Percentiles rank a stretch among this genome's conserved stretches.
phyloP scores from a whole-genome alignment of 2,888 invertebrate species.

The Ectobius pallidus region DNA sequence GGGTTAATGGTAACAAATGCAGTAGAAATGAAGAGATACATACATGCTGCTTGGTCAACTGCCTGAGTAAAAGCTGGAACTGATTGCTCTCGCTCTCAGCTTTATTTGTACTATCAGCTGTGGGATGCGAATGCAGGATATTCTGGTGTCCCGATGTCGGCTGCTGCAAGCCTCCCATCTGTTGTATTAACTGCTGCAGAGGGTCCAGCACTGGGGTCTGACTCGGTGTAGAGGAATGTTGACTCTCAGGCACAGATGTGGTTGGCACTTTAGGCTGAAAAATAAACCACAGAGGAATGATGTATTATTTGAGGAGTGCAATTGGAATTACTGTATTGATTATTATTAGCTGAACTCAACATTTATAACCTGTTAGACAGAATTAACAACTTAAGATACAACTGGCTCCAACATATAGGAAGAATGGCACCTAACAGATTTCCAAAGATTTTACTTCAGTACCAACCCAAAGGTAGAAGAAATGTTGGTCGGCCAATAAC shows the following conservation, averaged over 20 bases:
- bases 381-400: too few species aligned
- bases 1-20: too few species aligned
- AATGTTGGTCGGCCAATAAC: too few species aligned
- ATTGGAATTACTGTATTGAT: neutral
- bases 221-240: slow-evolving; percentile 49
- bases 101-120: neutral
- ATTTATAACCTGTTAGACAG: too few species aligned
- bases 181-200: slow-evolving; percentile 59
- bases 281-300: neutral
- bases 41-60: slow-evolving; percentile 46
- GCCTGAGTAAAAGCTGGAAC: slow-evolving; percentile 53
- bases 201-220: slow-evolving; percentile 56
- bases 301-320: neutral
- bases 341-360: too few species aligned
- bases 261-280: slow-evolving; percentile 50
- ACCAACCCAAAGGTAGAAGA: too few species aligned
- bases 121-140: neutral
- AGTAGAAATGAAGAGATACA: too few species aligned
- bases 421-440: too few species aligned
- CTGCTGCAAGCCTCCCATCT: slow-evolving; percentile 59
- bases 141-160: slow-evolving; percentile 27
- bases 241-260: slow-evolving; percentile 43
- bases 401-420: too few species aligned
- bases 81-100: slow-evolving; percentile 44
- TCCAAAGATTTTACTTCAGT: too few species aligned